phyloP scores from a whole-genome alignment of 2,888 invertebrate species.

The Adelphocoris suturalis region DNA sequence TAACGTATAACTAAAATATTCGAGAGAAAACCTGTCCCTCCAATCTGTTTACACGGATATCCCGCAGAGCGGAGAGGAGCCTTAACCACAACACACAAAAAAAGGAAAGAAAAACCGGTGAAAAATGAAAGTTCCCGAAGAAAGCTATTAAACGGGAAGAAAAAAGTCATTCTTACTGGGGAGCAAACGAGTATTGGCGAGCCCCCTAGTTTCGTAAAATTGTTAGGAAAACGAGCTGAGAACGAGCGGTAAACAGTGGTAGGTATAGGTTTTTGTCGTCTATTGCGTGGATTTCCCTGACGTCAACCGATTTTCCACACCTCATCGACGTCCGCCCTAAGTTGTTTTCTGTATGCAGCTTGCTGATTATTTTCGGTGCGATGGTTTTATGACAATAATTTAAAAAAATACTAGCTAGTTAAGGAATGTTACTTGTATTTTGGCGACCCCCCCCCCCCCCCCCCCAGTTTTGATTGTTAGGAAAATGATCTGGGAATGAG shows the following conservation, averaged over 20 bases:
- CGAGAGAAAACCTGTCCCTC: not conserved
- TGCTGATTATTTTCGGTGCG: not conserved
- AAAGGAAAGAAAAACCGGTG: not conserved
- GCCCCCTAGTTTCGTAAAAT: not conserved
- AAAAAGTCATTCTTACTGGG: not conserved
- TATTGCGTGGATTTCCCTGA: not conserved
- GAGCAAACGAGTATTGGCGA: not conserved
- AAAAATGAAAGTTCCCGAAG: conserved; percentile 7
- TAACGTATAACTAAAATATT: too few relatives aligned
- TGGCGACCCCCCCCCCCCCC: too few relatives aligned
- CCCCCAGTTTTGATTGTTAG: too few relatives aligned
- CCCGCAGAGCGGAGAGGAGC: not conserved
- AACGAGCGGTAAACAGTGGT: not conserved
- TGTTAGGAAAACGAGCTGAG: conserved; percentile 1
- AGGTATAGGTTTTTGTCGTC: not conserved
- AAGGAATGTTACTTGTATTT: too few relatives aligned
- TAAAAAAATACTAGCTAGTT: too few relatives aligned
- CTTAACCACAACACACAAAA: not conserved
- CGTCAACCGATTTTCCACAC: not conserved
- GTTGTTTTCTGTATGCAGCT: not conserved
- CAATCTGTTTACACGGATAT: not conserved
- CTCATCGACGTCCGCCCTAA: too few relatives aligned
- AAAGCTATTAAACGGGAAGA: not conserved
- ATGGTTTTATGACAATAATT: too few relatives aligned
- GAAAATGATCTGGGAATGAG: too few relatives aligned